Conservation (phyloP, 2,888 invertebrate genomes). For the Scaptomyza parva region DNA sequence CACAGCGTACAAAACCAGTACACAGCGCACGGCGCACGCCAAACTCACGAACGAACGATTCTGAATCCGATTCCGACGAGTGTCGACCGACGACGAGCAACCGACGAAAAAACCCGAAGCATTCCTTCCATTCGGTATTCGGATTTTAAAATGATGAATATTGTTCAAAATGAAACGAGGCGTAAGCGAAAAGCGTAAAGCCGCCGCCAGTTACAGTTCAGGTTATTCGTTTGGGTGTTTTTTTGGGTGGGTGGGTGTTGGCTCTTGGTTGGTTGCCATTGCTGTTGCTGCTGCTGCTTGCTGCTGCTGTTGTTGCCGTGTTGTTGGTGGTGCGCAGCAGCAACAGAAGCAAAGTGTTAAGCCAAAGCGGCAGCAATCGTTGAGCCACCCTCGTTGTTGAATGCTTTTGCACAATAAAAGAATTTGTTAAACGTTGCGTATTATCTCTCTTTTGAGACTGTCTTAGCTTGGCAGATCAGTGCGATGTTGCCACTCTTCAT, state of each 20-base stretch:
- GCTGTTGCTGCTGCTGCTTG: too few relatives aligned
- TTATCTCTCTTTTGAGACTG: slow-evolving; percentile 22
- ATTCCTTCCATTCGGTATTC: too few relatives aligned
- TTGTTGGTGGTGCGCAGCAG: slow-evolving; percentile 61
- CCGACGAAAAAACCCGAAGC: slow-evolving; percentile 41
- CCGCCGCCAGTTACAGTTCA: slow-evolving; percentile 20
- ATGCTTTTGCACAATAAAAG: slow-evolving; percentile 17
- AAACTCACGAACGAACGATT: slow-evolving; percentile 20
- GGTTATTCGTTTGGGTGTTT: not conserved
- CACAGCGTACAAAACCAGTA: slow-evolving; percentile 11
- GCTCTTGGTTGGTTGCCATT: slow-evolving; percentile 15
- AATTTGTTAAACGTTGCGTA: slow-evolving; percentile 10
- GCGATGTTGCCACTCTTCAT: slow-evolving; percentile 20
- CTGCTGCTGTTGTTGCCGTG: slow-evolving; percentile 6
- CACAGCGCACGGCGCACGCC: slow-evolving; percentile 38
- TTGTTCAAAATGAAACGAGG: slow-evolving; percentile 70
- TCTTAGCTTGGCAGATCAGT: slow-evolving; percentile 36
- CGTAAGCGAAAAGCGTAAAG: slow-evolving; percentile 40
- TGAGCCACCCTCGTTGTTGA: slow-evolving; percentile 44
- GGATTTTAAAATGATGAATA: slow-evolving; percentile 77
- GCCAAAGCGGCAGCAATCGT: slow-evolving; percentile 39
- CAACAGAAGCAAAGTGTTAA: slow-evolving; percentile 40
- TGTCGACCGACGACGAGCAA: not conserved
- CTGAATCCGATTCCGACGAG: slow-evolving; percentile 21
- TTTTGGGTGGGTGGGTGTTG: slow-evolving; percentile 37